Conservation (phyloP, 2,797 vertebrate species). For the Vespertilio murinus region DNA sequence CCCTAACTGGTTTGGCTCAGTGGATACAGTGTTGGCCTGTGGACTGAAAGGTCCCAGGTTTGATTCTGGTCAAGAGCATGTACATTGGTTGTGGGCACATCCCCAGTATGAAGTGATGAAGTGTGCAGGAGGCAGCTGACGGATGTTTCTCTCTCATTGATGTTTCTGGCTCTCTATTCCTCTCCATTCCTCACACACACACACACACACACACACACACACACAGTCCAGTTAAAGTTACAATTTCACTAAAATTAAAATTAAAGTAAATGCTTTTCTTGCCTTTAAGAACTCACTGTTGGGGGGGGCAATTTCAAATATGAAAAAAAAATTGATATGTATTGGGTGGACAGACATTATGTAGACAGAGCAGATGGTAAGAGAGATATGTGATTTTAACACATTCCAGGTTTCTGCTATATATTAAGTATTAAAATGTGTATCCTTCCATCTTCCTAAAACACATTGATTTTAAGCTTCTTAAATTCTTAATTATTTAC, state of each 20-base stretch:
- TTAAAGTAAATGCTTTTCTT: neutral
- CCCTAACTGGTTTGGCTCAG: too few relatives aligned
- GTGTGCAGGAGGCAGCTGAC: too few relatives aligned
- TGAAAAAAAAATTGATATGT: neutral
- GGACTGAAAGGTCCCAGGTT: too few relatives aligned
- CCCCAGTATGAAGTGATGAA: too few relatives aligned
- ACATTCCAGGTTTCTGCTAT: neutral
- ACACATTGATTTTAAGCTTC: constrained; percentile 60
- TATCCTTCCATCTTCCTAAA: neutral
- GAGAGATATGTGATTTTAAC: constrained; percentile 43
- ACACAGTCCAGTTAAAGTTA: neutral
- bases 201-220: too few relatives aligned
- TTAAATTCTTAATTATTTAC: constrained; percentile 13
- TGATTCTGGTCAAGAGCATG: too few relatives aligned
- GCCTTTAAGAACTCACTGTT: neutral
- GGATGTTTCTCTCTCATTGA: too few relatives aligned
- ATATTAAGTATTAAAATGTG: constrained; percentile 50
- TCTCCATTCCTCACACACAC: too few relatives aligned
- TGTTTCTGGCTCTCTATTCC: too few relatives aligned
- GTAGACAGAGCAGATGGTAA: constrained; percentile 62
- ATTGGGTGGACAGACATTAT: neutral
- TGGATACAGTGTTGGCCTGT: too few relatives aligned
- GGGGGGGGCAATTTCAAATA: neutral
- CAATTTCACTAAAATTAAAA: constrained; percentile 37
- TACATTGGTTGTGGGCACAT: too few relatives aligned